A percentile compares a stretch with the other conserved stretches of the same genome.
phyloP scores from a whole-genome alignment of 1,140 invertebrate species.

The Leptonema lineaticorne region DNA sequence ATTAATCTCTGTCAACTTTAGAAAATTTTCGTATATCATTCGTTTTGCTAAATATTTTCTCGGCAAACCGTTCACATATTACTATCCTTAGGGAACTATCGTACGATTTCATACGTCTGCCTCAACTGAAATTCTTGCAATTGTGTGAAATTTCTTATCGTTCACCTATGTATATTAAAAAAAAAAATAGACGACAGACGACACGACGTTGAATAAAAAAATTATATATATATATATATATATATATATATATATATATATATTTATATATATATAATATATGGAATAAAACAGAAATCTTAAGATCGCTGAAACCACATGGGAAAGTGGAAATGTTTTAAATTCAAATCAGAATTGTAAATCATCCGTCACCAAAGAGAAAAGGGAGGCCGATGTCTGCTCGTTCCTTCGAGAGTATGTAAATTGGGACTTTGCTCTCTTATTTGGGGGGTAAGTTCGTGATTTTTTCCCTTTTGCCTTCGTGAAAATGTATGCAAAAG shows the following conservation, averaged over 20 bases:
- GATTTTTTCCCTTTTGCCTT: constrained; percentile 31
- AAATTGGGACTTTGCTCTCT: constrained; percentile 31
- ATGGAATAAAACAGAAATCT: no score
- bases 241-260: no score
- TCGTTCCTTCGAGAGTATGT: constrained; percentile 37
- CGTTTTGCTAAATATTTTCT: background rate
- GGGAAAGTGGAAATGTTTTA: constrained; percentile 28
- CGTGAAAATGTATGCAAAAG: constrained; percentile 40
- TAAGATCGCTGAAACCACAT: background rate
- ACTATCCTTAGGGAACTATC: background rate
- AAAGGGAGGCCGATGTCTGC: constrained; percentile 28
- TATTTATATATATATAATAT: no score
- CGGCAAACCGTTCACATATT: background rate
- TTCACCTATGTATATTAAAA: no score
- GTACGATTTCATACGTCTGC: no score
- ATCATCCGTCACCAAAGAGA: constrained; percentile 38
- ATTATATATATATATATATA: no score
- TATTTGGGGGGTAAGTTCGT: background rate
- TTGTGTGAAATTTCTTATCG: background rate
- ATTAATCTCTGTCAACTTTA: constrained; percentile 15
- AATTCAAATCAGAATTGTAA: constrained; percentile 43
- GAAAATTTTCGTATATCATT: constrained; percentile 13
- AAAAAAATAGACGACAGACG: no score
- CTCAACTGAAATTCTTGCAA: no score
- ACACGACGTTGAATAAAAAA: no score